Evolutionary conservation across 2,888 invertebrate genomes (phyloP), one percentile per base, ranked within the genome.

Genomic region (Dascillus cervinus): DNA sequence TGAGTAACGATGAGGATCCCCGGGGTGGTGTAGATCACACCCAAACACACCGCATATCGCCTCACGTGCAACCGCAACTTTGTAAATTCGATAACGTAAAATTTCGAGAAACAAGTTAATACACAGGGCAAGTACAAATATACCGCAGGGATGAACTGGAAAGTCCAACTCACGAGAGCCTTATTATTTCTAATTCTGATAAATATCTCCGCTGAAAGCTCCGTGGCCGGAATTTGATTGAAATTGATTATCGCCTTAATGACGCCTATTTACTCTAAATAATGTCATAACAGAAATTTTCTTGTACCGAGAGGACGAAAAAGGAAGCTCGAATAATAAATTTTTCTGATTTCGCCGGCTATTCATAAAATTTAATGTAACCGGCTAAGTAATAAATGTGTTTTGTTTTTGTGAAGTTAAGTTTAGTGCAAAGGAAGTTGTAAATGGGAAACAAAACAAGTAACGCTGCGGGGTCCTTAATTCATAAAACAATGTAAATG

Each of bases 11-110:
- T 38, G 22, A 17, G 4, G 8, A 13, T 38, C 38, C 31, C 38
- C 21, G 26, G 34, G 26, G 38, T 31, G 31, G 34, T 38, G 34
- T 34, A 31, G 27, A 38, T 38, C 38, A 38, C 38, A 38, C 34
- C 25, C 27, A 38, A 31, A 34, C 30, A 38, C 26, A 34, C 34
- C 38, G 34, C 34, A 34, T 38, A 38, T 31, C 34, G 33, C 26
- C 34, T 38, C 38, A 38, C 38, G 34, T 34, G 38, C 38, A 34
- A 32, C 34, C 38, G 21, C 38, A 34, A 38, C 38, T 38, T 38
- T 34, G 38, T 31, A 38, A 38, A 38, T 37, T 37, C 37, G 37
- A 37, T 37, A 37, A 34, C 33, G 30, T 26, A 24, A 30, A 33
- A 31, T 26, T 37, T 34, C 30, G 34, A 29, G 30, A 30, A 34